Base-by-base conservation (phyloP, 1,140 invertebrate genomes). In the Penaeus japonicus region DNA sequence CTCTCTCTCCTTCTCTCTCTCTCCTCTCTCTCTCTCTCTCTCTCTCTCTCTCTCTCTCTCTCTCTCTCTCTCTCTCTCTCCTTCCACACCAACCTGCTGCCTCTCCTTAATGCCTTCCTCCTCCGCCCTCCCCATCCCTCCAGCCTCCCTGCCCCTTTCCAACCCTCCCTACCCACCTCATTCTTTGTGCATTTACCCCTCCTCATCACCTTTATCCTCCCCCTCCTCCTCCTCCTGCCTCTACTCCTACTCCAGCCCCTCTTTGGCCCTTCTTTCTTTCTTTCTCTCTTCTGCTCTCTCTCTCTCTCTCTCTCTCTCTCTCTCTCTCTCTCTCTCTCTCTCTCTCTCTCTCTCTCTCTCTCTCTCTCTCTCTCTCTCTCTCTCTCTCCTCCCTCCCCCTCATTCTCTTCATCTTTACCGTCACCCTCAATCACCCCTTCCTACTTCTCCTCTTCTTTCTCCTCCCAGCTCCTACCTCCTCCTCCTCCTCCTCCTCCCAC, bases 341-440 rank as follows among this genome's bases (percentile, higher is more conserved):
- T 75, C 73, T 75, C 73, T 75, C 73, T 75, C 73, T 75, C 73
- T 75, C 73, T 75, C 73, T 75, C 73, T 75, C 73, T 75, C 30
- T 78, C 75, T 10, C 30, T 78, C n/a, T 7, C 10, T 78, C 24
- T 78, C 24, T 78, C 35, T 78, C 75, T 35, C 24, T 78, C 24
- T n/a, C 47, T 27, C 73, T 39, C 39, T n/a, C 24, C 24, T 47
- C 78, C 54, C 35, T 27, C 78, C 27, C 32, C 27, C 4, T 20
- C 3, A 4, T 20, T 17, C 78, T 20, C 10, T n/a, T 24, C 35
- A 24, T 55, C 20, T 53, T 55, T 20, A 7, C 0, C 35, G n/a
- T 27, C 53, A 0, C 20, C 20, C 53, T 20, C 53, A 3, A 4
- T 17, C 35, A 4, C 24, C 35, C 47, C 1, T 39, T 80, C 17